A percentile compares a stretch with the other conserved stretches of the same genome.
Evolutionary conservation across 2,113 vertebrate genomes (phyloP).

Genomic region (Gobiocypris rarus): DNA sequence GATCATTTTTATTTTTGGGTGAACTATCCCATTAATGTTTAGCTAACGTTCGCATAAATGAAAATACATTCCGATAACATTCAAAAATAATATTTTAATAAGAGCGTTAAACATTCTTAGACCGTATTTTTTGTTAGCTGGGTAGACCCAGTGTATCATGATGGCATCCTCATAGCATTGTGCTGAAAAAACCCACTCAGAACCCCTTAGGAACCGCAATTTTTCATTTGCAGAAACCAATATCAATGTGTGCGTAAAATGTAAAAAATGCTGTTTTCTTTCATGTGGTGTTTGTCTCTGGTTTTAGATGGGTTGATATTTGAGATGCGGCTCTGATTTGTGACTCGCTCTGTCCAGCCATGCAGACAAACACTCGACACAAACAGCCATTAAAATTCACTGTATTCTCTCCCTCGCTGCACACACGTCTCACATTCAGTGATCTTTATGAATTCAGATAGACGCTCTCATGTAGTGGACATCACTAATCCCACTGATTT

Average conservation of each 20-base stretch:
- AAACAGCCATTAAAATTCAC: conserved; percentile 49
- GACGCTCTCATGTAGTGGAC: background rate
- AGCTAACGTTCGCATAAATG: background rate
- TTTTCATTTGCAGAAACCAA: background rate
- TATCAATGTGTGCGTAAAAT: background rate
- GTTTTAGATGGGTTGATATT: conserved; percentile 23
- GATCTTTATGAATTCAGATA: conserved; percentile 2
- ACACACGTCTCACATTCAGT: background rate
- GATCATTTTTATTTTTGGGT: too few species aligned
- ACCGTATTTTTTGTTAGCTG: too few species aligned
- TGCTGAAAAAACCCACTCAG: background rate
- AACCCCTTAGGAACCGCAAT: too few species aligned
- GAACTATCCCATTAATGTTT: too few species aligned
- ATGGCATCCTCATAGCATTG: background rate
- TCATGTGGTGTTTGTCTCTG: background rate
- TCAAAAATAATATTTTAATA: background rate
- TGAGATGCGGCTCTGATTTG: conserved; percentile 16
- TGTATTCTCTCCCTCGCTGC: conserved; percentile 26
- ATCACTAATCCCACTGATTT: background rate
- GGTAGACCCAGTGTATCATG: background rate
- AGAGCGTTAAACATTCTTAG: background rate
- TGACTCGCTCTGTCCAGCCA: conserved; percentile 37
- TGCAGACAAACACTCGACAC: conserved; percentile 26
- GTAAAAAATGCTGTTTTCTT: background rate
- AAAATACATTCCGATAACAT: background rate